These are phyloP conservation scores for Drosophila maculinotata DNA, from an alignment of 2,888 invertebrate genomes.

Conservation along the genomic window DNA sequence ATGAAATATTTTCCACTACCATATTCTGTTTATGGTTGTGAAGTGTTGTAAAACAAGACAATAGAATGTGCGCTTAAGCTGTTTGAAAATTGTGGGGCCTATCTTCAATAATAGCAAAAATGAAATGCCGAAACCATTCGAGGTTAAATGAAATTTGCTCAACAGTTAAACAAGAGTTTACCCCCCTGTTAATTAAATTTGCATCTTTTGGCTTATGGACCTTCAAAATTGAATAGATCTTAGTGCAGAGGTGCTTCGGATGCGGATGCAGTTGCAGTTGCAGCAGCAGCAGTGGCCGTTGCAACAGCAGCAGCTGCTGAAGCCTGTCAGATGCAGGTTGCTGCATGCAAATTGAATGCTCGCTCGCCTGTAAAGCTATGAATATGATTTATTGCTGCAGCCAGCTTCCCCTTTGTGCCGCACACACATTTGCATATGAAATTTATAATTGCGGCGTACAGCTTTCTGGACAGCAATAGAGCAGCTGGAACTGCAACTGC, in stretches of 20 bases:
- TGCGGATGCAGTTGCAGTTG: background rate
- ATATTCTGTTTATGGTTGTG: too few relatives aligned
- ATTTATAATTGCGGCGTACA: constrained; percentile 57
- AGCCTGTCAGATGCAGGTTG: constrained; percentile 26
- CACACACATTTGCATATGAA: constrained; percentile 63
- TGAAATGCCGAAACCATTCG: too few relatives aligned
- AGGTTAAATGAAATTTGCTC: background rate
- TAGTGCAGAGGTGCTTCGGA: background rate
- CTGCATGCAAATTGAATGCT: constrained; percentile 44
- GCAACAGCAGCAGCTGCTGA: background rate
- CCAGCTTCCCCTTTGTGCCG: constrained; percentile 2
- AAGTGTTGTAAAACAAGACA: too few relatives aligned
- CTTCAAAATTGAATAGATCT: background rate
- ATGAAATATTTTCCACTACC: too few relatives aligned
- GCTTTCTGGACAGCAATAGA: constrained; percentile 7
- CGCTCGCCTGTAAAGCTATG: constrained; percentile 53
- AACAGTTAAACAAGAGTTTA: background rate
- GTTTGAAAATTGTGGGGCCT: too few relatives aligned
- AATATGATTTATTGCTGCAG: constrained; percentile 62
- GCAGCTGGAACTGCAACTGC: constrained; percentile 1
- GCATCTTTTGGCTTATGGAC: background rate
- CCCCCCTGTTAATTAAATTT: background rate
- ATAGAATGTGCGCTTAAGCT: too few relatives aligned
- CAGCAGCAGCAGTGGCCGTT: too few relatives aligned
- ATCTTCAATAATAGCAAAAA: too few relatives aligned